Evolutionary conservation across 2,113 vertebrate species (phyloP), one percentile per base, ranked within the genome.

Genomic region (Columbina picui): DNA sequence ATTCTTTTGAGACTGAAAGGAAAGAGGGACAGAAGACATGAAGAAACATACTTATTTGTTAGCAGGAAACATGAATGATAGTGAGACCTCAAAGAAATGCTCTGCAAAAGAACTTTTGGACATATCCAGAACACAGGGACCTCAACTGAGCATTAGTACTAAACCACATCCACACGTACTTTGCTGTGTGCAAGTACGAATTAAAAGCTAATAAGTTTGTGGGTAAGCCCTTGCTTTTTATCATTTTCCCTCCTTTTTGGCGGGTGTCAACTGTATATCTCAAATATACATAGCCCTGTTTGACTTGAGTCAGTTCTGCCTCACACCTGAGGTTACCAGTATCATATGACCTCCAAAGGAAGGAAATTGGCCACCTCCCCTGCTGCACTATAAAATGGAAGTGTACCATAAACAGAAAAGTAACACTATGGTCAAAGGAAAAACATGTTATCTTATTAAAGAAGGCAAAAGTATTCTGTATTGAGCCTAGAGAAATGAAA

Each of bases 221-320:
- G 8, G 6, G 2, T 47, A 29, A 32, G 2, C 2, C 3, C 4
- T 43, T 16, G 3, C 34, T 64, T 64, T 18, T 16, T 14, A 14
- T 16, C 1, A 27, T 60, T 73, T 23, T 61, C 4, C 3, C 7
- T 53, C 2, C n/a, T 43, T 30, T 49, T 75, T 76, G 18, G 5
- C 20, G 60, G 3, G 5, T 64, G 32, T 52, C n/a, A 64, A 9
- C 18, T 50, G 5, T 29, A 1, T 55, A 55, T 39, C 14, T 64
- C 26, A 90, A 68, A 64, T 14, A 12, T 6, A 69, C n/a, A 23
- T 59, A 68, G 14, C 8, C 18, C 7, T 64, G 11, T 14, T 60
- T 79, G 22, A 45, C 29, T 20, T 84, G 27, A 53, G 13, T 36
- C 32, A 76, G 6, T 7, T 77, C 1, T 57, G 15, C 4, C 18